Percentiles rank a stretch among this genome's conserved stretches.
Evolutionary conservation across 2,888 invertebrate species (phyloP).

Genomic region (Nomada fucata): DNA sequence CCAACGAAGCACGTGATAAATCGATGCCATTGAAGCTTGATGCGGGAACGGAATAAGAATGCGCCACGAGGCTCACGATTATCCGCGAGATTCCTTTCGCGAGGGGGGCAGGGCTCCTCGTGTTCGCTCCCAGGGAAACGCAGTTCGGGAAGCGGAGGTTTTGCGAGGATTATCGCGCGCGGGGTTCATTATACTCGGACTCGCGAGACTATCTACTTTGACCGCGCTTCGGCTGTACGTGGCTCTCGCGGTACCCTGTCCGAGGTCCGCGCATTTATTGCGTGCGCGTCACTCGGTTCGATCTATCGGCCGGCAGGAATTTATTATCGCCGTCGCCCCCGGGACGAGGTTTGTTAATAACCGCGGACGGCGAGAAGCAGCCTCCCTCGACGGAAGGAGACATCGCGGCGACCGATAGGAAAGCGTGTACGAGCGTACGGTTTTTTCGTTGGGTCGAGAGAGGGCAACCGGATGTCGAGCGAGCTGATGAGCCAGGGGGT

Average conservation of each 20-base stretch:
- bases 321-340: constrained; percentile 37
- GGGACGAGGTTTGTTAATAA: constrained; percentile 26
- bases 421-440: neutral
- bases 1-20: constrained; percentile 76
- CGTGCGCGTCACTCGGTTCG: constrained; percentile 55
- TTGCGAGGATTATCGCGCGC: constrained; percentile 79
- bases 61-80: constrained; percentile 76
- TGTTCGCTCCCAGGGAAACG: constrained; percentile 72
- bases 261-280: constrained; percentile 50
- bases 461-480: neutral
- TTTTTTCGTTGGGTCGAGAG: too few species aligned
- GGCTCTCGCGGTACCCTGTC: constrained; percentile 75
- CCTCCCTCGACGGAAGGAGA: constrained; percentile 14
- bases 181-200: constrained; percentile 78
- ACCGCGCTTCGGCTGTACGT: constrained; percentile 47
- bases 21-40: constrained; percentile 79
- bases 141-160: constrained; percentile 76
- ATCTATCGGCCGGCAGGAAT: constrained; percentile 49
- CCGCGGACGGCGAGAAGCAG: neutral
- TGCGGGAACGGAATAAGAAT: constrained; percentile 79
- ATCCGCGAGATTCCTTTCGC: constrained; percentile 80
- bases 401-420: constrained; percentile 17
- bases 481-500: neutral
- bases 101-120: constrained; percentile 60
- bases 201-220: constrained; percentile 58